Percentiles rank a stretch among this genome's conserved stretches.
These are phyloP conservation scores for Pithys albifrons DNA, from an alignment of 2,113 vertebrate genomes.

Conservation along the genomic window DNA sequence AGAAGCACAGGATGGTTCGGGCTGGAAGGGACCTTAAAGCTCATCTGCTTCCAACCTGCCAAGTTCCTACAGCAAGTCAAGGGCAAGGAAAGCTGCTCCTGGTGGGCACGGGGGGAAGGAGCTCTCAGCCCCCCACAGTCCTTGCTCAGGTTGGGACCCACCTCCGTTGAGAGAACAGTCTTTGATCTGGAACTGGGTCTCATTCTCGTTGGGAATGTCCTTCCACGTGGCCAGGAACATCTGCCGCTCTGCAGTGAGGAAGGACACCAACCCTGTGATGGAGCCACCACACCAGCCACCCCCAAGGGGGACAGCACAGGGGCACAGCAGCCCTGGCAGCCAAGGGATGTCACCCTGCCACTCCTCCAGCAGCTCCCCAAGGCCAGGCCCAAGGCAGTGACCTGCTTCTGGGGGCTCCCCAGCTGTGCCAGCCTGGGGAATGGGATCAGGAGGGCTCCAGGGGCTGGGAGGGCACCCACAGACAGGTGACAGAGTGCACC, in stretches of 20 bases:
- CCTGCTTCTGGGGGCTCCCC: background rate
- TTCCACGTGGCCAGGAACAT: conserved; percentile 98
- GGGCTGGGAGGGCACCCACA: background rate
- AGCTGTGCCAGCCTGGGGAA: fast-evolving
- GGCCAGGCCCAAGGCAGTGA: background rate
- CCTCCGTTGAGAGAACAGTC: conserved; percentile 91
- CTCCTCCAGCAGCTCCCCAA: background rate
- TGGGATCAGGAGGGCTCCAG: fast-evolving
- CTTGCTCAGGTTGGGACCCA: conserved; percentile 50
- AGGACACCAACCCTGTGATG: background rate
- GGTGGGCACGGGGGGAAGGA: background rate
- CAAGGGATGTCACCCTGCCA: fast-evolving
- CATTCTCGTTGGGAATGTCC: conserved; percentile 95
- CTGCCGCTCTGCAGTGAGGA: conserved; percentile 83
- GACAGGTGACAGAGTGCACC: background rate
- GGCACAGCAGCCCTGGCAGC: fast-evolving
- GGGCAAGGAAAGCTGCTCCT: background rate
- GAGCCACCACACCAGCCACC: fast-evolving
- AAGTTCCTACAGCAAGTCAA: background rate
- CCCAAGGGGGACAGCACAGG: background rate
- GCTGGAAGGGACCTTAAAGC: background rate
- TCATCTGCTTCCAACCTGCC: background rate
- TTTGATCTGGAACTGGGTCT: conserved; percentile 95
- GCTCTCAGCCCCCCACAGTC: fast-evolving
- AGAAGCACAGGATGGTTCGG: background rate